These are phyloP conservation scores for Parasteatoda tepidariorum DNA, from an alignment of 1,140 invertebrate genomes.

Conservation along the genomic window DNA sequence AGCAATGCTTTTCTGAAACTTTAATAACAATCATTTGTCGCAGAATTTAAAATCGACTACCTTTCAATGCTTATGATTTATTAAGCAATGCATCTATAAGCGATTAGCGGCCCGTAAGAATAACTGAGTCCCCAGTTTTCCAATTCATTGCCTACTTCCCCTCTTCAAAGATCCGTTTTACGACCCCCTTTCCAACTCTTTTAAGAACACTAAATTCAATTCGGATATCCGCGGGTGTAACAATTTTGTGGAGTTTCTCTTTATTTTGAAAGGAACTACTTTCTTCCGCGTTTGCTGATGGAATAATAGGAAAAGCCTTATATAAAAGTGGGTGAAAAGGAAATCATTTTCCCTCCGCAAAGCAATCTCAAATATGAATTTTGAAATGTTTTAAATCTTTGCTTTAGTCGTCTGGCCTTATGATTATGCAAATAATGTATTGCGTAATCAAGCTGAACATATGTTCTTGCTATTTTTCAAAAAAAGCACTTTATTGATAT, in stretches of 20 bases:
- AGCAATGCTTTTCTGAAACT: slow-evolving; percentile 41
- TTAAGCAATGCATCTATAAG: slow-evolving; percentile 33
- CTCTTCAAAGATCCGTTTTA: neutral
- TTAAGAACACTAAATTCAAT: slow-evolving; percentile 18
- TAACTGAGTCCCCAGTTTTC: slow-evolving; percentile 29
- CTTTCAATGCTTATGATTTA: slow-evolving; percentile 43
- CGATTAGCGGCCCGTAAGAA: slow-evolving; percentile 12
- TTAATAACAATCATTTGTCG: slow-evolving; percentile 46
- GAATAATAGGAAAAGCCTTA: slow-evolving; percentile 6
- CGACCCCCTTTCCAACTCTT: neutral
- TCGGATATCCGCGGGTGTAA: slow-evolving; percentile 30
- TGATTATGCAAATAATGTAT: slow-evolving; percentile 14
- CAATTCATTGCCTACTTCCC: slow-evolving; percentile 39
- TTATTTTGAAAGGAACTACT: slow-evolving; percentile 27
- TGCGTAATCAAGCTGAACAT: too few species aligned
- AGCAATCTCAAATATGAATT: slow-evolving; percentile 4
- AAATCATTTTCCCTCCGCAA: neutral
- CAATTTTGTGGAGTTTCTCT: slow-evolving; percentile 31
- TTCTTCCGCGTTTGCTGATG: slow-evolving; percentile 18
- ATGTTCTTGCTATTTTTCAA: too few species aligned
- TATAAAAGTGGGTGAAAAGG: slow-evolving; percentile 1
- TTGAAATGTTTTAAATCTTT: neutral
- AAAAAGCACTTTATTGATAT: too few species aligned
- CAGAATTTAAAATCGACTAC: slow-evolving; percentile 51
- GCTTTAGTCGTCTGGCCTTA: neutral